A percentile compares a stretch with the other conserved stretches of the same genome.
These are phyloP conservation scores for Melitaea cinxia DNA, from an alignment of 1,140 invertebrate genomes.

Conservation along the genomic window DNA sequence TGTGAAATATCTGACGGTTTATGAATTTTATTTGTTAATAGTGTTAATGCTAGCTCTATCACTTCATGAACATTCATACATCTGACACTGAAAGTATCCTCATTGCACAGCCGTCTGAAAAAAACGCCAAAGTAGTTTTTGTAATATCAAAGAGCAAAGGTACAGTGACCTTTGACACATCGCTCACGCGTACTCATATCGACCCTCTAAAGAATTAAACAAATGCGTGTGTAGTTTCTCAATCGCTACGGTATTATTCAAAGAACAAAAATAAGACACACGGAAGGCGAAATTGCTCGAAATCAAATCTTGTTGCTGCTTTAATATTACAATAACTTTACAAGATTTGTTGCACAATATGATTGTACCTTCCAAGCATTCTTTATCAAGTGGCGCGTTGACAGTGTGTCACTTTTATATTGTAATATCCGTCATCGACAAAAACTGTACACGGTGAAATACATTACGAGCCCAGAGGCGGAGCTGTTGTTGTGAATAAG, in stretches of 20 bases:
- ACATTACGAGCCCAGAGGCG: constrained; percentile 46
- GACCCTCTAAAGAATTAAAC: constrained; percentile 22
- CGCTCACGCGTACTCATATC: constrained; percentile 1
- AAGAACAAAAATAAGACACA: constrained; percentile 67
- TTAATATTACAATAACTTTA: constrained; percentile 81
- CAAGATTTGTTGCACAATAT: constrained; percentile 82
- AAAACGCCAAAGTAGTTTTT: constrained; percentile 75
- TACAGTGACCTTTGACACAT: constrained; percentile 10
- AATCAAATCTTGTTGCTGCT: constrained; percentile 76
- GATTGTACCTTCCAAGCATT: constrained; percentile 81
- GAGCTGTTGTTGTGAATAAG: constrained; percentile 55
- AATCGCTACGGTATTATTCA: constrained; percentile 56
- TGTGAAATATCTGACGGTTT: constrained; percentile 60
- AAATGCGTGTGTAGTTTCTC: constrained; percentile 76
- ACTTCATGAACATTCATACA: constrained; percentile 78
- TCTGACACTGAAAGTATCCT: constrained; percentile 76
- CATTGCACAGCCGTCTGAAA: constrained; percentile 79
- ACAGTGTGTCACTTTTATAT: constrained; percentile 80
- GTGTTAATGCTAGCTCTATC: constrained; percentile 77
- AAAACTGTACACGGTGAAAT: constrained; percentile 44
- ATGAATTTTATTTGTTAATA: constrained; percentile 70
- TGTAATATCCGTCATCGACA: constrained; percentile 53
- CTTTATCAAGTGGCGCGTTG: constrained; percentile 68
- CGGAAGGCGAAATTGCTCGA: constrained; percentile 72
- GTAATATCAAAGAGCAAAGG: constrained; percentile 78